Base-by-base conservation (phyloP, 2,888 invertebrate genomes). In the Spodoptera picta region DNA sequence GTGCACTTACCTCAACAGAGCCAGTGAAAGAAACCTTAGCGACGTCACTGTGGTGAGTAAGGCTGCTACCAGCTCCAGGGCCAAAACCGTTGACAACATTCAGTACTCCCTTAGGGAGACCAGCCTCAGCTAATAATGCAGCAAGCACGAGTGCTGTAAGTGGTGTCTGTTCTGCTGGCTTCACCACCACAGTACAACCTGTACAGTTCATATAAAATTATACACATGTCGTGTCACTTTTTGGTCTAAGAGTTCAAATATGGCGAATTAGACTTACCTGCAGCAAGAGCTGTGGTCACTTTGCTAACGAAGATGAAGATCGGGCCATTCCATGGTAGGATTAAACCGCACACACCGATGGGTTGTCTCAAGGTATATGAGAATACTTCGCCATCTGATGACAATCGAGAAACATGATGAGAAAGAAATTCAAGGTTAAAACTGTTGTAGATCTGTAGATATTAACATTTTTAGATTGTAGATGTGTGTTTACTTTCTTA, bases 141-240 rank as follows among this genome's bases (percentile, higher is more conserved):
- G 98, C 98, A 3, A 98, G 91, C 77, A 97, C 97, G 19, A 98
- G 92, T 0, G 99, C 98, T 0, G 98, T 97, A 50, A 99, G 91
- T 0, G 98, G 97, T 0, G 99, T 99, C 90, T 99, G 99, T 87
- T 99, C 99, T 0, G 99, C 99, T 0, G 98, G 98, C 90, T 99
- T 99, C 74, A 99, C 95, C 0, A 99, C 96, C 14, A 98, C 95
- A 0, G 97, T 97, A 84, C 98, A 96, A 77, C 97, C 97, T 92
- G 36, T 5, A 60, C 75, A 48, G 19, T 44, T 19, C 7, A 55
- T 11, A 54, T n/a, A 6, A 31, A 36, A 36, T 2, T 36, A 36
- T 7, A 27, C 3, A 27, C 27, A 27, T 27, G 27, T 27, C 27
- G 5, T 27, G 27, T 27, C 27, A 27, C 3, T 36, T 36, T 36